Percentiles rank a stretch among this genome's conserved stretches.
phyloP scores from a whole-genome alignment of 2,888 invertebrate species.

The Drosophila niveifrons region DNA sequence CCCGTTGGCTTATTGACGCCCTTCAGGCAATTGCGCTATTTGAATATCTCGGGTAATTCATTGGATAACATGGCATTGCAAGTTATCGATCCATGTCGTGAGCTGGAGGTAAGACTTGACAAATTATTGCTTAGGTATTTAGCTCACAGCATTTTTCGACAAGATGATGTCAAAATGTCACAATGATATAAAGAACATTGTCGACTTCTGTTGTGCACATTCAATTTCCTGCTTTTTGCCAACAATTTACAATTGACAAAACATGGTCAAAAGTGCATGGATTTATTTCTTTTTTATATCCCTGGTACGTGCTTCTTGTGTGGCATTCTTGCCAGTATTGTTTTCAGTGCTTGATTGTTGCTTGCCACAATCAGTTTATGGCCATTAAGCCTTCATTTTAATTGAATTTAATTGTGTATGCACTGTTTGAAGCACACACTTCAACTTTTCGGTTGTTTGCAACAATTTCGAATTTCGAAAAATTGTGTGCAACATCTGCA shows the following conservation, averaged over 20 bases:
- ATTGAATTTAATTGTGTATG: constrained; percentile 78
- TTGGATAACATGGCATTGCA: constrained; percentile 86
- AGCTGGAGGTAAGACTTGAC: constrained; percentile 81
- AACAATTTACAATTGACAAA: constrained; percentile 23
- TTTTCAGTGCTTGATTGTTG: constrained; percentile 47
- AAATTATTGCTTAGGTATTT: constrained; percentile 35
- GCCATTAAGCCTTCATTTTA: constrained; percentile 75
- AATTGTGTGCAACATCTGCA: constrained; percentile 43
- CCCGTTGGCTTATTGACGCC: constrained; percentile 84
- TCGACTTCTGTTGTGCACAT: constrained; percentile 52
- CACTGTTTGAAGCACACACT: constrained; percentile 45
- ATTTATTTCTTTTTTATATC: constrained; percentile 15
- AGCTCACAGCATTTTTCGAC: constrained; percentile 40
- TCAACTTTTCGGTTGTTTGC: constrained; percentile 35
- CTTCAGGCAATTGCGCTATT: constrained; percentile 87
- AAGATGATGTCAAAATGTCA: constrained; percentile 21
- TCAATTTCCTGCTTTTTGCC: constrained; percentile 42
- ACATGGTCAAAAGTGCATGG: constrained; percentile 17
- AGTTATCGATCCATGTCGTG: constrained; percentile 84
- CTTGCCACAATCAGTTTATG: constrained; percentile 65
- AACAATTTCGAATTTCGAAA: constrained; percentile 21
- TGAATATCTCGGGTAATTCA: constrained; percentile 91
- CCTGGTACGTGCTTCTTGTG: constrained; percentile 35
- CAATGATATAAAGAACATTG: constrained; percentile 22
- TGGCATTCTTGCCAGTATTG: constrained; percentile 16